phyloP scores from a whole-genome alignment of 2,888 invertebrate genomes.

The Melieria picta region DNA sequence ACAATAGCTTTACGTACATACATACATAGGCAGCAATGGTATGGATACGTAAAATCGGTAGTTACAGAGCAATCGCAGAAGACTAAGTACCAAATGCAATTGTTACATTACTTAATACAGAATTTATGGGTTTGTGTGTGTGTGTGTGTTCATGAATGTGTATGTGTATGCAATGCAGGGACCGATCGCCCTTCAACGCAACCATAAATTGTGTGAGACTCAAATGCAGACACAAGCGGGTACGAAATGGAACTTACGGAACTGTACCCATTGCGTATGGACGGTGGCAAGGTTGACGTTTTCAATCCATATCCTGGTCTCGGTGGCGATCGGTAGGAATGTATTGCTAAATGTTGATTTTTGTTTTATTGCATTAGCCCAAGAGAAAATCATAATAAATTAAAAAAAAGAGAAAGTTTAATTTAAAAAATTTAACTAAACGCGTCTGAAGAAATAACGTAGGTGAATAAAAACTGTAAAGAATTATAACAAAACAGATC shows the following conservation, averaged over 20 bases:
- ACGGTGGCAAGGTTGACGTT: conserved; percentile 78
- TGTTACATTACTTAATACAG: not conserved
- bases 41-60: not conserved
- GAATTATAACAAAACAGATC: too few relatives aligned
- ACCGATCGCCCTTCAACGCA: too few relatives aligned
- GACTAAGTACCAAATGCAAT: not conserved
- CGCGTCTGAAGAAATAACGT: too few relatives aligned
- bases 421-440: not conserved
- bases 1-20: not conserved
- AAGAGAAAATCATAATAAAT: not conserved
- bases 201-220: too few relatives aligned
- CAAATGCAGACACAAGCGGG: too few relatives aligned
- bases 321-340: conserved; percentile 73
- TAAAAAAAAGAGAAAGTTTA: not conserved
- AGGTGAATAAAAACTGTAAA: too few relatives aligned
- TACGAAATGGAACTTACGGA: conserved; percentile 62
- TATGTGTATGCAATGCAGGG: conserved; percentile 5
- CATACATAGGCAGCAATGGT: not conserved
- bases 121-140: not conserved
- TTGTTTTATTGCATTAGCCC: not conserved
- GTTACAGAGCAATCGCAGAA: not conserved
- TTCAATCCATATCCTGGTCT: conserved; percentile 82
- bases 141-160: conserved; percentile 3
- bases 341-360: conserved; percentile 60
- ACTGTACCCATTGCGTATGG: conserved; percentile 68